These are phyloP conservation scores for Miltochrista miniata DNA, from an alignment of 2,888 invertebrate genomes.

Conservation along the genomic window DNA sequence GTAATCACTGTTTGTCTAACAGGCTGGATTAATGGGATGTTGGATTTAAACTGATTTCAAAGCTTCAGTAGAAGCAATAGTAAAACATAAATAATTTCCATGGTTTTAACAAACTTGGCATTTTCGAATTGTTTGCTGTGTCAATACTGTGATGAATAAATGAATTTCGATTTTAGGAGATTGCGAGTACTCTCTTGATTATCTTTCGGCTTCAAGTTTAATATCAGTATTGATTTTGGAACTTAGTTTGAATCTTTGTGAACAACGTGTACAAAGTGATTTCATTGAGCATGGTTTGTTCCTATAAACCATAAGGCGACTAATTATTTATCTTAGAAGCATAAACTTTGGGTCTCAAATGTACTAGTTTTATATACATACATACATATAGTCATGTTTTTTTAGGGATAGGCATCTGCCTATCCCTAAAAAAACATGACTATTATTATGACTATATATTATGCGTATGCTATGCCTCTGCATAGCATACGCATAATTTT, in stretches of 20 bases:
- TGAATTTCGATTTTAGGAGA: conserved; percentile 42
- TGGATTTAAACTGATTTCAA: conserved; percentile 63
- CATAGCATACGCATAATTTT: too few relatives aligned
- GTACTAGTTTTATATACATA: too few relatives aligned
- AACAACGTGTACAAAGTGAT: too few relatives aligned
- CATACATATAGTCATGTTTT: too few relatives aligned
- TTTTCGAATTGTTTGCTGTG: conserved; percentile 48
- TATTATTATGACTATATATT: too few relatives aligned
- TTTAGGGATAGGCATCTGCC: too few relatives aligned
- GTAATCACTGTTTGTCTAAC: conserved; percentile 65
- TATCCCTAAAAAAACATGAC: too few relatives aligned
- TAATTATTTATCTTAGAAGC: too few relatives aligned
- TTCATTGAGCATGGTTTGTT: too few relatives aligned
- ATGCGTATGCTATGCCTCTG: too few relatives aligned
- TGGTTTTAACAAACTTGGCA: conserved; percentile 44
- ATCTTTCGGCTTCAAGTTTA: conserved; percentile 30
- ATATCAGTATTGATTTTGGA: conserved; percentile 13
- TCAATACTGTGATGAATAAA: conserved; percentile 63
- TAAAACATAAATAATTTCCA: conserved; percentile 55
- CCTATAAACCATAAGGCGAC: too few relatives aligned
- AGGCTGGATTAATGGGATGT: conserved; percentile 72
- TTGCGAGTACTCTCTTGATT: conserved; percentile 24
- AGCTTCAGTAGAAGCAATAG: conserved; percentile 44
- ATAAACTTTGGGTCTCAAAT: too few relatives aligned
- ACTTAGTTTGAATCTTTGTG: conserved; percentile 16